Conservation (phyloP, 2,113 vertebrate species). For the Gobiocypris rarus region DNA sequence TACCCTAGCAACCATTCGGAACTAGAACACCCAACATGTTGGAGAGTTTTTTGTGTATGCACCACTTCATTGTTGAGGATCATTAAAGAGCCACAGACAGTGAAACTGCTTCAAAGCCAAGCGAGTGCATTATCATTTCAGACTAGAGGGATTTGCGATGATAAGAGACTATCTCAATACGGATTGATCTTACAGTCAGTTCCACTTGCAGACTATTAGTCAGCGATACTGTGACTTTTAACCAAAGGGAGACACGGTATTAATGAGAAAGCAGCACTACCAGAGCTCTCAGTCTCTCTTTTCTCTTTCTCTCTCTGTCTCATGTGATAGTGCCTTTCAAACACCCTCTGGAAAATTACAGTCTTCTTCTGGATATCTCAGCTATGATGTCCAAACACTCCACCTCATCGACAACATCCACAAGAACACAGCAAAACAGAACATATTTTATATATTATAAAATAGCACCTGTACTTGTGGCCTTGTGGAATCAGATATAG, state of each 20-base stretch:
- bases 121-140: not conserved
- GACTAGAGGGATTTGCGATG: not conserved
- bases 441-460: not conserved
- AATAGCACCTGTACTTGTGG: not conserved
- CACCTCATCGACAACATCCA: not conserved
- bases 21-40: not conserved
- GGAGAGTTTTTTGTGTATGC: not conserved
- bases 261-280: not conserved
- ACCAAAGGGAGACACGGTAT: not conserved
- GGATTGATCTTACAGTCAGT: not conserved
- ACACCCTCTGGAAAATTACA: constrained; percentile 23
- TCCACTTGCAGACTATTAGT: not conserved
- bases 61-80: not conserved
- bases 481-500: not conserved
- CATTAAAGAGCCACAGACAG: not conserved
- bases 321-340: not conserved
- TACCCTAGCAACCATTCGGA: not conserved
- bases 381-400: constrained; percentile 13
- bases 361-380: not conserved
- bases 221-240: not conserved
- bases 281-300: not conserved
- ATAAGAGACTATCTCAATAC: not conserved
- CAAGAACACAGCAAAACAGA: not conserved
- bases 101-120: constrained; percentile 3
- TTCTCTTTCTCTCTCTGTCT: not conserved